Base-by-base conservation (phyloP, 2,797 vertebrate genomes). In the Myotis pilosus region DNA sequence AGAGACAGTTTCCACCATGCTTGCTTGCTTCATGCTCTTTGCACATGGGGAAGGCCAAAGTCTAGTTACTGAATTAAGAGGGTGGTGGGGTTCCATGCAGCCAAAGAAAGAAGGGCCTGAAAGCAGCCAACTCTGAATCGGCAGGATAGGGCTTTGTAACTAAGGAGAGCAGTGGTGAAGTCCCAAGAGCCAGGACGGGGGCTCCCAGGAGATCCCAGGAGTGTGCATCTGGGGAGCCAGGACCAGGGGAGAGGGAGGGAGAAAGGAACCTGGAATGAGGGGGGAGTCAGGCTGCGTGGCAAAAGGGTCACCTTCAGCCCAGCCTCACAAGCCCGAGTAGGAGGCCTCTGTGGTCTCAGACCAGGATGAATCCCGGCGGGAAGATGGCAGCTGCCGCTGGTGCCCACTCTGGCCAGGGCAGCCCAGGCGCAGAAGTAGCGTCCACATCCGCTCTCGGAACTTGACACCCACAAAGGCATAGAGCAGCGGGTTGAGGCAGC, bases 401-500 rank as follows among this genome's bases (percentile, higher is more conserved):
- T 98, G 38, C 8, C 85, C 19, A 36, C 89, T 87, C 64, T 89
- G 92, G 60, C 89, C 86, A 10, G 96, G 98, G 96, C 98, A 98
- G 95, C 98, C 98, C 91, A 99, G 83, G 22, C 96, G 96, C 17
- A 83, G 96, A 60, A 99, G 90, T 47, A 99, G 96, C 8, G 97
- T 93, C 86, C 98, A 74, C 96, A 99, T 98, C 36, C 98, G 98
- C 80, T 97, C 98, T 6, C 99, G 97, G 96, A 99, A 99, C 96
- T 99, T 99, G 72, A 98, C 97, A 0, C 99, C 99, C n/a, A 99
- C 98, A 7, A 99, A 99, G 23, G 99, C 99, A 0, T 99, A 99
- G 84, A 99, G 98, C 91, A 99, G 86, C 0, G 99, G 99, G 94
- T 99, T 99, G 55, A 99, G 98, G 97, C 99, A 98, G 98, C 99